Evolutionary conservation across 2,113 vertebrate genomes (phyloP), one percentile per base, ranked within the genome.

Genomic region (Girardinichthys multiradiatus): DNA sequence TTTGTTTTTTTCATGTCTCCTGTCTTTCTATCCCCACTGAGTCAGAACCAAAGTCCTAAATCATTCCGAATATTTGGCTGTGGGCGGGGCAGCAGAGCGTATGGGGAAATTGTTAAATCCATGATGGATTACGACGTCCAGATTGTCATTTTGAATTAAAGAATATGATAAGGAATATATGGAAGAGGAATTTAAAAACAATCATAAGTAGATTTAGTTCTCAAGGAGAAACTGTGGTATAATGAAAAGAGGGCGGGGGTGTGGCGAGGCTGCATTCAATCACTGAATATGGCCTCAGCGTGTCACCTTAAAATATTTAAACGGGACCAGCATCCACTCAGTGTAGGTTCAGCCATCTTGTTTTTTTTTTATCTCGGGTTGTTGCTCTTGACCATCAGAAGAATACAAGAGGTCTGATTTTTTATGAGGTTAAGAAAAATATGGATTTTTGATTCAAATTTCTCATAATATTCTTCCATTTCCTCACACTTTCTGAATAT

Each of bases 131-230:
- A 93, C 81, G 64, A 69, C 77, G 90, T 93, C 88, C 85, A 89
- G 88, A 92, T 92, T 93, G 93, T 92, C 90, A 1, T 85, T 89
- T 81, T 82, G 82, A 90, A 92, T 92, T 68, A 91, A 94, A 94
- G 90, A 92, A 91, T 90, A 92, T 77, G 65, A 86, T 87, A 93
- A 92, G 91, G 76, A 94, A 93, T 86, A 75, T 77, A 90, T 87
- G 83, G 85, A 90, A 88, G 90, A 91, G 87, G 89, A 86, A 87
- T 82, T 63, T 74, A 92, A 92, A 92, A 90, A 85, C 68, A 84
- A 77, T 75, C 80, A 27, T 90, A 94, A 94, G 90, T 93, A 92
- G 90, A 94, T 93, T 94, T 93, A 86, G 81, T 88, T 87, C 84
- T 90, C 79, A 93, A 92, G 91, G 89, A 93, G 91, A 92, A 85